Evolutionary conservation across 2,888 invertebrate genomes (phyloP).

Genomic region (Halictus quadricinctus): DNA sequence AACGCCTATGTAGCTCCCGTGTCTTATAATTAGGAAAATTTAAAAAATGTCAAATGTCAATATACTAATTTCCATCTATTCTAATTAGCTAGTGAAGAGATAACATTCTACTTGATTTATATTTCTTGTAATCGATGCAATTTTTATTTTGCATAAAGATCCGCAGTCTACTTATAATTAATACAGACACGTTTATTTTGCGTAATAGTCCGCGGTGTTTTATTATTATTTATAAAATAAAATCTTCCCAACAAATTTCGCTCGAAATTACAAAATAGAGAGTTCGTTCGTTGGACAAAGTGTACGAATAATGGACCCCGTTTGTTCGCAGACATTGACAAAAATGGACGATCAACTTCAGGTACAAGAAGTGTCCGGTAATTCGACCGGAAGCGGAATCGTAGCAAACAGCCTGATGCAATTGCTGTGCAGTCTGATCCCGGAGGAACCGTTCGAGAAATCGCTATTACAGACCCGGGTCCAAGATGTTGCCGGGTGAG

Average conservation of each 20-base stretch:
- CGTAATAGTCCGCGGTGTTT: background rate
- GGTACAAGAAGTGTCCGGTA: conserved; percentile 75
- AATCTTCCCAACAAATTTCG: background rate
- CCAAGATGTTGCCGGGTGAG: conserved; percentile 85
- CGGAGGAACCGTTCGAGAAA: conserved; percentile 82
- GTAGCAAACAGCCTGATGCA: conserved; percentile 83
- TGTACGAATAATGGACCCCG: background rate
- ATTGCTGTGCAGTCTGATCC: conserved; percentile 83
- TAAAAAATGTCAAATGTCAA: no score
- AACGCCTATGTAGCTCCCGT: no score
- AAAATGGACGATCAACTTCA: conserved; percentile 77
- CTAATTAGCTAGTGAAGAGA: no score
- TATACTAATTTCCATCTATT: no score
- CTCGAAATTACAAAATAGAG: background rate
- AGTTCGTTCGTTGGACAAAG: background rate
- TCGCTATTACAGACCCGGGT: conserved; percentile 81
- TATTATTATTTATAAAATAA: background rate
- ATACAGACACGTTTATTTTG: no score
- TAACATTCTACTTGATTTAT: no score
- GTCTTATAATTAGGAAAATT: no score
- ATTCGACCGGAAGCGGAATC: conserved; percentile 79
- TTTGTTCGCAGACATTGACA: conserved; percentile 72
- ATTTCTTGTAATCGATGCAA: no score
- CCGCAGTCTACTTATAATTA: no score
- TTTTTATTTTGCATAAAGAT: no score